Evolutionary conservation across 2,888 invertebrate genomes (phyloP).

Genomic region (Cheilosia soror): DNA sequence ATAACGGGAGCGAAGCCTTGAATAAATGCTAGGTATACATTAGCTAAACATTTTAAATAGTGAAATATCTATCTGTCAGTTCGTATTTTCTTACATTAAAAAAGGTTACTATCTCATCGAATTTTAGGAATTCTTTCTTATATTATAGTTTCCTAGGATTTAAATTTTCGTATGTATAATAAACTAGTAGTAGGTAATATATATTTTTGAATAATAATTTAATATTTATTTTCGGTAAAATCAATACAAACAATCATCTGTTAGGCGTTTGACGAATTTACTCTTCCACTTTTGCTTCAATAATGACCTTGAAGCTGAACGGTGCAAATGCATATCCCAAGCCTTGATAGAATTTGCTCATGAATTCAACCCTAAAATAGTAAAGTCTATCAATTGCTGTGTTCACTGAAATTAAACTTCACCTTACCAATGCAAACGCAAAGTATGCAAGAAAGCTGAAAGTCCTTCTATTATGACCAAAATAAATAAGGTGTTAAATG

Average conservation of each 20-base stretch:
- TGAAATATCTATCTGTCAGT: too few relatives aligned
- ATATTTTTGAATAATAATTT: neutral
- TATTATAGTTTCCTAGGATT: neutral
- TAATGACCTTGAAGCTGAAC: conserved; percentile 91
- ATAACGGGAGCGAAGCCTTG: too few relatives aligned
- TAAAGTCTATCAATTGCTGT: neutral
- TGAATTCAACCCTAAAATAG: conserved; percentile 93
- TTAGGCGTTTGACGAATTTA: conserved; percentile 56
- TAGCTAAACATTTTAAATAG: too few relatives aligned
- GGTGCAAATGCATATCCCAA: conserved; percentile 92
- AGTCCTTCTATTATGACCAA: conserved; percentile 99
- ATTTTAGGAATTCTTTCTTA: too few relatives aligned
- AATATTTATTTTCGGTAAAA: conserved; percentile 18
- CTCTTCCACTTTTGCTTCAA: conserved; percentile 86
- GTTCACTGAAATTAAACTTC: neutral
- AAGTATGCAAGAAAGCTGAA: conserved; percentile 99
- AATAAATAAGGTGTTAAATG: conserved; percentile 95
- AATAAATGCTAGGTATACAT: too few relatives aligned
- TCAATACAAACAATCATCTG: neutral
- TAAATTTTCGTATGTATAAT: neutral
- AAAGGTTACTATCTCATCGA: too few relatives aligned
- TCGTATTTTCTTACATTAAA: too few relatives aligned
- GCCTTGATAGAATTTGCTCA: conserved; percentile 96
- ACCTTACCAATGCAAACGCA: conserved; percentile 96
- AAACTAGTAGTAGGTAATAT: neutral